Evolutionary conservation across 2,113 vertebrate species (phyloP), one percentile per base, ranked within the genome.

Genomic region (Phocoena sinus): DNA sequence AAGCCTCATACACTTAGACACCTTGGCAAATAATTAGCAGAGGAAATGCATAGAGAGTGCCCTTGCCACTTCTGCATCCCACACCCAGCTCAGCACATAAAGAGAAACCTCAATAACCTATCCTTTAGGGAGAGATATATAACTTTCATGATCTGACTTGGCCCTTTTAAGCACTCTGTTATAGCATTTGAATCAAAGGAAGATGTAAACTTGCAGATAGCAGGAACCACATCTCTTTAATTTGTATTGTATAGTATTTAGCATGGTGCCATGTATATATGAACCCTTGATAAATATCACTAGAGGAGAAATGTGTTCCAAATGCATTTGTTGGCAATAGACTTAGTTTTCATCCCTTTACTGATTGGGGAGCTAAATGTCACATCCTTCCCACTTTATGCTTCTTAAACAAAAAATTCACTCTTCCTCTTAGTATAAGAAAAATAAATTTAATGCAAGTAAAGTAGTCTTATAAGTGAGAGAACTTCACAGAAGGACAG

Each of bases 211-310:
- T 87, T 47, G 58, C 26, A 96, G 85, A 94, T 65, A 93, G 36
- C 41, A 83, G 41, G 70, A 33, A 83, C 18, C 36, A 47, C 36
- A 89, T 84, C 41, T 86, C 87, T 96, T 97, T 96, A 97, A 91
- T 97, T 97, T 89, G 60, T 96, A 95, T 89, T 6, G 4, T 81
- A 92, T 53, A 95, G 6, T 96, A 96, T 58, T 96, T 96, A 97
- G n/a, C 62, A 89, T 91, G 85, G 71, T 0, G 4, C 85, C 89
- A 82, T 89, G 41, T 84, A 63, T 50, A 93, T 82, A 82, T 47
- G 8, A 73, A 8, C 63, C 67, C 47, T 95, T 97, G 90, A 96
- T 94, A 92, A 96, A 92, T 76, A 95, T 76, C 68, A 90, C 67
- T 96, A 36, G 47, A 95, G 56, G 8, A 93, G 36, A 93, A 97